These are phyloP conservation scores for Atractosteus spatula DNA, from an alignment of 2,113 vertebrate genomes.

Conservation along the genomic window DNA sequence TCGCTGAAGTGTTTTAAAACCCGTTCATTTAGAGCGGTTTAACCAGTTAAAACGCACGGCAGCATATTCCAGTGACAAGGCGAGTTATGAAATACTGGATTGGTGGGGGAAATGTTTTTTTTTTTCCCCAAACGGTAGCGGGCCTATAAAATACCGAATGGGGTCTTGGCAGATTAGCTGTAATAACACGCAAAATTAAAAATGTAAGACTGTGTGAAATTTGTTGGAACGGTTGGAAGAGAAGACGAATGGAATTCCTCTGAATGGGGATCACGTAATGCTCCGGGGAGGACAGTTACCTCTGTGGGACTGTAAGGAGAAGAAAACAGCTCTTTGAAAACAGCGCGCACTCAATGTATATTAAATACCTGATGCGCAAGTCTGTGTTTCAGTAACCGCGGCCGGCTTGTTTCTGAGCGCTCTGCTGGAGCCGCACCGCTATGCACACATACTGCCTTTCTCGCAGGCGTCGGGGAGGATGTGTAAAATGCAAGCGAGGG, in stretches of 20 bases:
- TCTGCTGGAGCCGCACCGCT: conserved; percentile 1
- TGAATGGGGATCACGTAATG: background rate
- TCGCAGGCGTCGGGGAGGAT: conserved; percentile 16
- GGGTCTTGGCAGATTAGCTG: too few species aligned
- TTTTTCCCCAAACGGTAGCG: too few species aligned
- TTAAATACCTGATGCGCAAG: background rate
- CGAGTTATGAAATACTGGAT: too few species aligned
- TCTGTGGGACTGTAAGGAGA: conserved; percentile 7
- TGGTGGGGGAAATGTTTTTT: too few species aligned
- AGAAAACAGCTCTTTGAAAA: background rate
- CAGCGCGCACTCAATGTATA: background rate
- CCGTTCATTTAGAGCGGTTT: too few species aligned
- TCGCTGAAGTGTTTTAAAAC: too few species aligned
- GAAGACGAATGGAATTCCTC: background rate
- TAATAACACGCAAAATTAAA: too few species aligned
- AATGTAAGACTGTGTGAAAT: too few species aligned
- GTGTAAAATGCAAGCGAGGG: conserved; percentile 7
- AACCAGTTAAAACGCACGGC: too few species aligned
- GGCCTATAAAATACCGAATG: too few species aligned
- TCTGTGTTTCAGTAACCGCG: conserved; percentile 11
- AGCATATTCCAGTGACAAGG: too few species aligned
- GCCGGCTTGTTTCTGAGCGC: conserved; percentile 1
- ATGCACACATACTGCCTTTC: conserved; percentile 13
- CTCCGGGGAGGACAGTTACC: background rate
- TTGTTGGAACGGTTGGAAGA: background rate